Evolutionary conservation across 2,113 vertebrate species (phyloP).

Genomic region (Sceloporus undulatus): DNA sequence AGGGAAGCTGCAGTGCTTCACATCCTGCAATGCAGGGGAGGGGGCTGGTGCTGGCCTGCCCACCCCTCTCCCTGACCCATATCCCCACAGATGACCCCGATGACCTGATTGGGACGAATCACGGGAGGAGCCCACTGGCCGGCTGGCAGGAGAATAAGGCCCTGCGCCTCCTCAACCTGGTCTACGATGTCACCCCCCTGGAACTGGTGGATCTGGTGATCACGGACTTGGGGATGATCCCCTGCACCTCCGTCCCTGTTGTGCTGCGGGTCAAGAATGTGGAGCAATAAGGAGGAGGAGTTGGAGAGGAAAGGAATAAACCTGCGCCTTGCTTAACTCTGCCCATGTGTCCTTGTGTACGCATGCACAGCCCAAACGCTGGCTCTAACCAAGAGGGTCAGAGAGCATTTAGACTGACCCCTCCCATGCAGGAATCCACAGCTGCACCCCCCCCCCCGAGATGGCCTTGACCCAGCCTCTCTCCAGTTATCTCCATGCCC

Average conservation of each 20-base stretch:
- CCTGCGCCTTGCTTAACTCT: not conserved
- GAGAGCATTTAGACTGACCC: no score
- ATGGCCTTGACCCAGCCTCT: no score
- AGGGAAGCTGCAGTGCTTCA: not conserved
- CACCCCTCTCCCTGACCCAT: not conserved
- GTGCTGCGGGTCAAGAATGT: slow-evolving; percentile 96
- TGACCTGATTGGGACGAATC: slow-evolving; percentile 88
- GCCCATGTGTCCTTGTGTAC: not conserved
- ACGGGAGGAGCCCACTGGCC: slow-evolving; percentile 85
- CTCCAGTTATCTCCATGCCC: no score
- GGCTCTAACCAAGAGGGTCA: no score
- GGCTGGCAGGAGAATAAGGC: slow-evolving; percentile 86
- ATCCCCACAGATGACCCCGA: slow-evolving; percentile 89
- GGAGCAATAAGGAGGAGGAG: slow-evolving; percentile 82
- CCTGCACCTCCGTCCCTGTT: slow-evolving; percentile 97
- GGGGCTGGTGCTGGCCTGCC: not conserved
- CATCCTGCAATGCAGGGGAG: not conserved
- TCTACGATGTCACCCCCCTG: slow-evolving; percentile 95
- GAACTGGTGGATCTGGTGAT: slow-evolving; percentile 98
- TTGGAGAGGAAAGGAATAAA: slow-evolving; percentile 55
- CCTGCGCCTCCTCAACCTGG: slow-evolving; percentile 92
- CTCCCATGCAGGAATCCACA: no score
- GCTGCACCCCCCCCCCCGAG: no score
- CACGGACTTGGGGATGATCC: slow-evolving; percentile 98
- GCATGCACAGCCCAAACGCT: slow-evolving; percentile 1